A percentile compares a stretch with the other conserved stretches of the same genome.
These are phyloP conservation scores for Reticulitermes speratus DNA, from an alignment of 1,140 invertebrate genomes.

Conservation along the genomic window DNA sequence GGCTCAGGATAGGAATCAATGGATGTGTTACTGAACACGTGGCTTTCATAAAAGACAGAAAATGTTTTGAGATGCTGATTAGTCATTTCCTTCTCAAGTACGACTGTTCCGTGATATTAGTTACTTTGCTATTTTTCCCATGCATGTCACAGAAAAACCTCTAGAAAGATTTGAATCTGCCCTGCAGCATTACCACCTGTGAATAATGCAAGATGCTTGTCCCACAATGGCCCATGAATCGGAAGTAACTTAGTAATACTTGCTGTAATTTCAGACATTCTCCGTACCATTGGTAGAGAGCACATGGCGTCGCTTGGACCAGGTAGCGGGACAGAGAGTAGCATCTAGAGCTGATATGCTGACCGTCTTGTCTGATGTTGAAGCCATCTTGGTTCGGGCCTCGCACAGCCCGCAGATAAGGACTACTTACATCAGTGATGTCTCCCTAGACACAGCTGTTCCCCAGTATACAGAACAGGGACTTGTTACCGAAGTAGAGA, in stretches of 20 bases:
- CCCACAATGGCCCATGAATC: no score
- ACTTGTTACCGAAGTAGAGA: conserved; percentile 69
- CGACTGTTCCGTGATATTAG: no score
- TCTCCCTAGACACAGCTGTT: conserved; percentile 76
- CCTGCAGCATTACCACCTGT: no score
- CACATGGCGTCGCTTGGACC: conserved; percentile 61
- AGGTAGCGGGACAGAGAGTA: conserved; percentile 38
- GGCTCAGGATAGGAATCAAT: no score
- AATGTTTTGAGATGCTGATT: no score
- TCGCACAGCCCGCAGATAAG: conserved; percentile 70
- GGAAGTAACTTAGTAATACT: not conserved
- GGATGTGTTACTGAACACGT: no score
- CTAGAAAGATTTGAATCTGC: no score
- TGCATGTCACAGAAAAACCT: no score
- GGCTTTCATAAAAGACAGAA: no score
- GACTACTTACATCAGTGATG: conserved; percentile 73
- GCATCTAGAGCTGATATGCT: conserved; percentile 78
- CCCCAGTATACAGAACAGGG: conserved; percentile 53
- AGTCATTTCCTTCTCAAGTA: no score
- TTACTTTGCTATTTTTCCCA: no score
- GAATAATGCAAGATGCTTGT: no score
- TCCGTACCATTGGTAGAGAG: conserved; percentile 59
- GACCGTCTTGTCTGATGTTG: conserved; percentile 76
- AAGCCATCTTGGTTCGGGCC: conserved; percentile 82
- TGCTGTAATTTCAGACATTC: conserved; percentile 47